Base-by-base conservation (phyloP, 2,113 vertebrate species). In the Cromileptes altivelis region DNA sequence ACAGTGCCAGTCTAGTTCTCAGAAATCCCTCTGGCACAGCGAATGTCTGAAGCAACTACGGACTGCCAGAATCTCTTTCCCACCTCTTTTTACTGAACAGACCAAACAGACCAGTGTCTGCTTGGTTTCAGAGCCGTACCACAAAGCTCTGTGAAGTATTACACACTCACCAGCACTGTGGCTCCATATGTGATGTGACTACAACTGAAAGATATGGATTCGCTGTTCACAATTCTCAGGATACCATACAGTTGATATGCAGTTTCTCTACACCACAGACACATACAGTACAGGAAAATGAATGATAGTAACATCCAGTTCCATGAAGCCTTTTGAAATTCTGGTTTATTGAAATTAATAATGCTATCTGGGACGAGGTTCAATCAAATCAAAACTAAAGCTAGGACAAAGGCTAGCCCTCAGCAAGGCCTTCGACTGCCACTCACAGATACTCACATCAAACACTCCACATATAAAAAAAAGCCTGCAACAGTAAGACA, bases 111-210 rank as follows among this genome's bases (percentile, higher is more conserved):
- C 75, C 49, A 9, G 50, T 33, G 70, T 42, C 78, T 73, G 73
- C 85, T 70, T 45, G 47, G 76, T 60, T 80, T 81, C 77, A 72
- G 72, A 90, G 77, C 52, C 61, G 79, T 3, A 40, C 8, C 84
- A 57, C 78, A 89, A 62, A 88, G 2, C 75, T 82, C 45, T 70
- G 75, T 80, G 78, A 84, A 63, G 77, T 78, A 71, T 71, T 37
- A 80, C 75, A 79, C 42, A 61, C 61, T 87, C 73, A n/a, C 61
- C 56, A 70, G 62, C 64, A 45, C 58, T 4, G 30, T 3, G 18
- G 52, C 49, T 50, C 21, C 25, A 6, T 52, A 63, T 80, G 80
- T 67, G 73, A 81, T 5, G 75, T 18, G 75, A 88, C 85, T 64
- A 27, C 37, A 62, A 33, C 70, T 70, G 45, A 77, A 33, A 56